Base-by-base conservation (phyloP, 2,113 vertebrate species). In the Chaenocephalus aceratus region DNA sequence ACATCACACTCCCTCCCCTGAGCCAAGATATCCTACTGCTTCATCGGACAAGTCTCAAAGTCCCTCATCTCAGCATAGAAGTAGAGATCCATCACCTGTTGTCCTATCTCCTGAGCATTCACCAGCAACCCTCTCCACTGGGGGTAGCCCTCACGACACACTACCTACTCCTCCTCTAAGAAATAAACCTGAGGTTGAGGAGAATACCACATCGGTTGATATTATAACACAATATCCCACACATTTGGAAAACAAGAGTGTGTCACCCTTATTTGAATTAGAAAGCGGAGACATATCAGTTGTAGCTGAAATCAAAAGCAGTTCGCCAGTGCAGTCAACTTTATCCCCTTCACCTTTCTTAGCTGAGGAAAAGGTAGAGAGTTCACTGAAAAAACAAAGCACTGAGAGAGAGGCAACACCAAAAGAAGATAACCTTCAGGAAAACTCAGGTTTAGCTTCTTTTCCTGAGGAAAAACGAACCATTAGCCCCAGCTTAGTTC, bases 51-150 rank as follows among this genome's bases (percentile, higher is more conserved):
- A 58, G 41, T 21, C 63, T 74, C 76, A 80, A 77, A 88, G 64
- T 82, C 63, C 73, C n/a, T 91, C 86, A 53, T 82, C 87, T 82
- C 73, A 77, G 61, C 21, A 53, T 4, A 85, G 53, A 69, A 72
- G 72, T 66, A 82, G 53, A 73, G 68, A 80, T 58, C 72, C 46
- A 62, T 91, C 87, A 56, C 83, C 88, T 57, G 54, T 58, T 63
- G 44, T 61, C 41, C 14, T 30, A 36, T 73, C 77, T 69, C 74
- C 84, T 60, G 67, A 77, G 16, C 71, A 73, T 51, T 87, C 83
- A 63, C 53, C 68, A 49, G 18, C 16, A 65, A 63, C 45, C 45
- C 18, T 81, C 10, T 83, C 61, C 9, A 57, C 58, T 65, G 76
- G 86, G 45, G 48, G 77, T 12, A 64, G 41, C 45, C 49, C 65